Evolutionary conservation across 2,797 vertebrate genomes (phyloP), one percentile per base, ranked within the genome.

Genomic region (Enteromius afrohamiltoni): DNA sequence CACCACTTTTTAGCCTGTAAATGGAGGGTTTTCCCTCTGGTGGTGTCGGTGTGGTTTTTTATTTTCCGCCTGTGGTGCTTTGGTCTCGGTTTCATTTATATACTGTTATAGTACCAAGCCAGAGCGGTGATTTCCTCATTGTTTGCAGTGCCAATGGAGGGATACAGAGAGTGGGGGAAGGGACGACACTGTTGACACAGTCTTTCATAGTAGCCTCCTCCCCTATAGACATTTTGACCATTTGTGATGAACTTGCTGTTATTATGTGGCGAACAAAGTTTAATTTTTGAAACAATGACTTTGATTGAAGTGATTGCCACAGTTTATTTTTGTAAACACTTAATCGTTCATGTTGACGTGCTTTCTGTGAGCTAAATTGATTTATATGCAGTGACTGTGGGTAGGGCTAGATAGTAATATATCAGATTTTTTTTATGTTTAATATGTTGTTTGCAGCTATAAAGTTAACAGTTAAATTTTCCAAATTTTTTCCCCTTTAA

Each of bases 111-210:
- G 53, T 29, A 62, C 37, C 17, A 60, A 78, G 40, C 37, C 51
- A 31, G 74, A 78, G 53, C 55, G 67, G 55, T 71, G 75, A 78
- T 83, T 78, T 83, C 51, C 65, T 83, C 75, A 78, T 83, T 83
- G 82, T 83, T 49, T 69, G 26, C 82, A 13, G 51, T 16, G 3
- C 65, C 51, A 70, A 37, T 60, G 45, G 51, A 64, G 75, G 14
- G 65, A 69, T 68, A 16, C 64, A 55, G 49, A 69, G 31, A 62
- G 65, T 71, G 75, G 82, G 82, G 82, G 82, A 83, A 45, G 82
- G 82, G 82, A 77, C 6, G 0, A 55, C 64, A 34, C 64, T 69
- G 34, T 69, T 69, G 65, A 80, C 77, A 68, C 78, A 49, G 76
- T 68, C 78, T 69, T 80, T 68, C 78, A 68, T 55, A 17, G 78